Percentiles rank a stretch among this genome's conserved stretches.
phyloP scores from a whole-genome alignment of 1,140 invertebrate genomes.

The Oppia nitens region DNA sequence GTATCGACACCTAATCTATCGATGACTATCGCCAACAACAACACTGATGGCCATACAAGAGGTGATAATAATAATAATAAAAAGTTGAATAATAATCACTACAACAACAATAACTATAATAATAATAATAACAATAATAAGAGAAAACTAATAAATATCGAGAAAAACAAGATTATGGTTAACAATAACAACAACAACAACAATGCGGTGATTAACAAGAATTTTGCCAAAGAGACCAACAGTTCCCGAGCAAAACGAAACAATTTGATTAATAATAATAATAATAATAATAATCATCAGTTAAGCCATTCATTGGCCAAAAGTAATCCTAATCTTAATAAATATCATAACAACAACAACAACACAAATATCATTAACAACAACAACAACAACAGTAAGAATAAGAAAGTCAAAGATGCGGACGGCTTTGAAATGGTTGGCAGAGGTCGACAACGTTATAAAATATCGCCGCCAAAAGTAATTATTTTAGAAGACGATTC shows the following conservation, averaged over 20 bases:
- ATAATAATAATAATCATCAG: no score
- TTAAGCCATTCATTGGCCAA: no score
- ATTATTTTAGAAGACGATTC: neutral
- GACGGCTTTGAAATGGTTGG: conserved; percentile 19
- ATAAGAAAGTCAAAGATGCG: conserved; percentile 9
- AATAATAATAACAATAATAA: no score
- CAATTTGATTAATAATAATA: no score
- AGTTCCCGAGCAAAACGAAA: neutral
- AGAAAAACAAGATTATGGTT: no score
- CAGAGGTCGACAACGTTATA: conserved; percentile 16
- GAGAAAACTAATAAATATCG: no score
- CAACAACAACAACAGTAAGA: neutral
- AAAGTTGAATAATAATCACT: no score
- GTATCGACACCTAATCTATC: neutral
- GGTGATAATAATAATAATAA: no score
- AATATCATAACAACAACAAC: conserved; percentile 2
- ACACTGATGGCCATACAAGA: no score
- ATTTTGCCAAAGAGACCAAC: conserved; percentile 1
- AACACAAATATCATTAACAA: conserved; percentile 6
- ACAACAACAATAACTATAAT: no score
- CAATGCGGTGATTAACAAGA: neutral
- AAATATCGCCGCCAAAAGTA: conserved; percentile 15
- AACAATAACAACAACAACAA: no score
- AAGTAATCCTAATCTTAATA: neutral
- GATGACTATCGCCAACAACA: no score